phyloP scores from a whole-genome alignment of 2,888 invertebrate genomes.

The Pyralis farinalis region DNA sequence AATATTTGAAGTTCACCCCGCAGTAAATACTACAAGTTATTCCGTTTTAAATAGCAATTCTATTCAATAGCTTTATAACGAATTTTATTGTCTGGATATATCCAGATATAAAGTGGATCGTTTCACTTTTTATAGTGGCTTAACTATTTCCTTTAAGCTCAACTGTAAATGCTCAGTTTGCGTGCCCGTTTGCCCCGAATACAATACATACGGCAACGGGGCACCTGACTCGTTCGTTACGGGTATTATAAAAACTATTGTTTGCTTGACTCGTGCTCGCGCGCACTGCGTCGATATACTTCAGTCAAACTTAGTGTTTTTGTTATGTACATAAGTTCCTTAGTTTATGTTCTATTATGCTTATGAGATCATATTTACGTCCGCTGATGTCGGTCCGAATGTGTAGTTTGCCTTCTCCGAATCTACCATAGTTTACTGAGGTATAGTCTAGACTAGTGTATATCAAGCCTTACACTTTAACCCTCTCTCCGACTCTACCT shows the following conservation, averaged over 20 bases:
- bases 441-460: too few relatives aligned
- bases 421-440: too few relatives aligned
- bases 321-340: constrained; percentile 51
- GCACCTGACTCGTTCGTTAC: constrained; percentile 56
- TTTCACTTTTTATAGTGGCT: constrained; percentile 1
- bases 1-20: too few relatives aligned
- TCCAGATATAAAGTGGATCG: background rate
- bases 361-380: too few relatives aligned
- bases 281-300: constrained; percentile 38
- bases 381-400: too few relatives aligned
- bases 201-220: constrained; percentile 63
- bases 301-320: constrained; percentile 30
- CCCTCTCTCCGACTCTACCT: too few relatives aligned
- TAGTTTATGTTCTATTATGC: constrained; percentile 20
- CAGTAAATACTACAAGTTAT: too few relatives aligned
- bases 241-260: constrained; percentile 64
- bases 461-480: too few relatives aligned
- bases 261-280: constrained; percentile 51
- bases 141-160: constrained; percentile 5
- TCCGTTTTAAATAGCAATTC: too few relatives aligned
- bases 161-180: constrained; percentile 23
- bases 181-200: constrained; percentile 39
- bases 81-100: too few relatives aligned
- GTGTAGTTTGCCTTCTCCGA: too few relatives aligned
- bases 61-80: too few relatives aligned